Evolutionary conservation across 1,140 invertebrate genomes (phyloP).

Genomic region (Bombus turneri): DNA sequence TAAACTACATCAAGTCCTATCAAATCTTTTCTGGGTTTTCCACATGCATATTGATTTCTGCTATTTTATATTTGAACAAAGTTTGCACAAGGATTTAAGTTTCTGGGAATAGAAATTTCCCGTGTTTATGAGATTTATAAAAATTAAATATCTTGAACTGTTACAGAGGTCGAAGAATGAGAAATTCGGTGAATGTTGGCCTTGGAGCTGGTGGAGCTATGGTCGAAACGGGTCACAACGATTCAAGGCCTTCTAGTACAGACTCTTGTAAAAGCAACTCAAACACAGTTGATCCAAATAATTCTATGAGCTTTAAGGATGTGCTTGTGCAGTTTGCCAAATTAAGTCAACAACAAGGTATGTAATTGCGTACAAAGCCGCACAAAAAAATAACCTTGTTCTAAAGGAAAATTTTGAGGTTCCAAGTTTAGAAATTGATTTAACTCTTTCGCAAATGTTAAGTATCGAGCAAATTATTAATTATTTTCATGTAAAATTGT

Average conservation of each 20-base stretch:
- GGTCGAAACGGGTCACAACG: slow-evolving; percentile 76
- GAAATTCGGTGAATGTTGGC: slow-evolving; percentile 79
- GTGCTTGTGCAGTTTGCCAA: slow-evolving; percentile 90
- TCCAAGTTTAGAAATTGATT: too few species aligned
- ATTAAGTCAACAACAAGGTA: slow-evolving; percentile 83
- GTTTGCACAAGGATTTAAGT: neutral
- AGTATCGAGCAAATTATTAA: neutral
- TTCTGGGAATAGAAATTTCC: neutral
- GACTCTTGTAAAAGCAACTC: slow-evolving; percentile 83
- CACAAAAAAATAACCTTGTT: too few species aligned
- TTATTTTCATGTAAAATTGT: neutral
- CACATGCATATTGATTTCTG: too few species aligned
- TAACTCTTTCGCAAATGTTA: neutral
- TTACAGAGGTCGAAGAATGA: slow-evolving; percentile 78
- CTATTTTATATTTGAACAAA: too few species aligned
- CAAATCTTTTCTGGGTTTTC: too few species aligned
- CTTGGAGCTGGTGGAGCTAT: slow-evolving; percentile 79
- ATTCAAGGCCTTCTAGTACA: slow-evolving; percentile 82
- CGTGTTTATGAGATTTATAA: slow-evolving; percentile 7
- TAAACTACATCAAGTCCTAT: too few species aligned
- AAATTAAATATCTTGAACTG: neutral
- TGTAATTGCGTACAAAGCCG: too few species aligned
- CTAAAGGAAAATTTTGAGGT: too few species aligned
- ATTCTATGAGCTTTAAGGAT: slow-evolving; percentile 87
- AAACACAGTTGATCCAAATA: slow-evolving; percentile 74